Percentiles rank a stretch among this genome's conserved stretches.
phyloP scores from a whole-genome alignment of 2,113 vertebrate species.

The Dermatemys mawii region DNA sequence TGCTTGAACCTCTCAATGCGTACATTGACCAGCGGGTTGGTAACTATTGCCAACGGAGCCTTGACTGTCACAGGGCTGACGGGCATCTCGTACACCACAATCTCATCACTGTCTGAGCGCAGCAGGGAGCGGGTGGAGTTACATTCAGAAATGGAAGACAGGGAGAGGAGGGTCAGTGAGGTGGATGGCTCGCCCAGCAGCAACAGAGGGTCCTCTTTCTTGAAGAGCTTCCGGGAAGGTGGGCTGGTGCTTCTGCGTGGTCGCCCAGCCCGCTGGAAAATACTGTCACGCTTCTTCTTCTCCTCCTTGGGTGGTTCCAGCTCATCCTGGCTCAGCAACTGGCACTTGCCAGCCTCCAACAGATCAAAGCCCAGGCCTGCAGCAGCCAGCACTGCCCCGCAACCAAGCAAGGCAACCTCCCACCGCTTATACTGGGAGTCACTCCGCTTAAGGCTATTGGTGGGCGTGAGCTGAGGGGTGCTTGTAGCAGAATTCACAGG shows the following conservation, averaged over 20 bases:
- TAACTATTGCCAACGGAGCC: conserved; percentile 73
- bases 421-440: conserved; percentile 84
- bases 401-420: conserved; percentile 90
- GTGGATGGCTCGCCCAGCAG: conserved; percentile 80
- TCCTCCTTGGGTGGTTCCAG: conserved; percentile 79
- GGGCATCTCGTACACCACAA: conserved; percentile 86
- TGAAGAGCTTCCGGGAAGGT: conserved; percentile 89
- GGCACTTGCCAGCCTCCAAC: conserved; percentile 85
- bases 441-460: conserved; percentile 86
- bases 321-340: conserved; percentile 77
- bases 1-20: conserved; percentile 94
- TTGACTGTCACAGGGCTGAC: conserved; percentile 79
- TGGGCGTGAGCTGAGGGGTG: conserved; percentile 86
- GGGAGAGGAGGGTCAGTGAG: conserved; percentile 90
- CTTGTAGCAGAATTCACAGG: conserved; percentile 84
- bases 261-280: conserved; percentile 89
- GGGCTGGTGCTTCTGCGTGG: conserved; percentile 88
- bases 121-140: conserved; percentile 95
- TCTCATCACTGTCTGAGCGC: conserved; percentile 92
- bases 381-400: conserved; percentile 91
- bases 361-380: conserved; percentile 93
- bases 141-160: conserved; percentile 96
- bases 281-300: conserved; percentile 89
- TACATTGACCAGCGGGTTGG: conserved; percentile 92
- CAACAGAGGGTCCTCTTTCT: conserved; percentile 85